Percentiles rank a stretch among this genome's conserved stretches.
These are phyloP conservation scores for Eupithecia centaureata DNA, from an alignment of 2,888 invertebrate genomes.

Conservation along the genomic window DNA sequence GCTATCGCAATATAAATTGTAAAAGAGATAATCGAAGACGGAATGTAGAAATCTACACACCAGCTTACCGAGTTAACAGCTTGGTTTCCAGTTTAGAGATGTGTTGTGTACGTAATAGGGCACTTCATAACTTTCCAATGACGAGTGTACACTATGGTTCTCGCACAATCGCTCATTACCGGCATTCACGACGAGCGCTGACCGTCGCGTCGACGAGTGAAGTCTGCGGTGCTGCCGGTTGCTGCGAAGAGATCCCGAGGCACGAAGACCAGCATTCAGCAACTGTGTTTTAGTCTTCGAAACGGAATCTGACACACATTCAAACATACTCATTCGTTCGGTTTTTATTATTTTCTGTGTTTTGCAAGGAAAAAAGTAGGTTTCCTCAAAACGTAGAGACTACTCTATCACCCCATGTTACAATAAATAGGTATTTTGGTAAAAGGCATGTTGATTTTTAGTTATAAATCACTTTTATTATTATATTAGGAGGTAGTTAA, in stretches of 20 bases:
- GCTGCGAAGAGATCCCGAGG: neutral
- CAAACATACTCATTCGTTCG: too few species aligned
- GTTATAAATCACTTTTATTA: too few species aligned
- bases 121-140: conserved; percentile 4
- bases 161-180: neutral
- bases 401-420: too few species aligned
- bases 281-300: too few species aligned
- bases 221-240: neutral
- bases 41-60: neutral
- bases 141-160: neutral
- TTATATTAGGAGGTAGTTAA: too few species aligned
- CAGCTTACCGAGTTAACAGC: neutral
- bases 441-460: too few species aligned
- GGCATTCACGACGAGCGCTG: neutral
- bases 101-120: conserved; percentile 7
- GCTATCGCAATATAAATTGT: neutral
- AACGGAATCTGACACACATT: too few species aligned
- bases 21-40: neutral
- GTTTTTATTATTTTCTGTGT: too few species aligned
- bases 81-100: neutral
- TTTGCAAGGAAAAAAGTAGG: too few species aligned
- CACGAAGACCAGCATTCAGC: neutral
- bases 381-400: too few species aligned
- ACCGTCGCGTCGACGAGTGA: neutral
- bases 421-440: too few species aligned